Conservation (phyloP, 2,888 invertebrate species). For the Agonum fuliginosum region DNA sequence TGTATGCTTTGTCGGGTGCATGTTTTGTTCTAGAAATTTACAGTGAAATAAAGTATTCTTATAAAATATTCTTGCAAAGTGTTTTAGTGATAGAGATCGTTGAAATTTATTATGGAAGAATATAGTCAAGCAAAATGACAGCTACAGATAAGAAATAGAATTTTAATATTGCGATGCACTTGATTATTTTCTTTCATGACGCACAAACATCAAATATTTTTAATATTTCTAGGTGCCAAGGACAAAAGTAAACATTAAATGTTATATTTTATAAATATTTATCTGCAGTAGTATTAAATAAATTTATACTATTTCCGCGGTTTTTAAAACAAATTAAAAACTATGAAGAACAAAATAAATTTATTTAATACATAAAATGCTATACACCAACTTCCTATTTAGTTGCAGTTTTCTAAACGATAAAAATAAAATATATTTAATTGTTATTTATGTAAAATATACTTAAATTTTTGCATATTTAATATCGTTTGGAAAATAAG, state of each 20-base stretch:
- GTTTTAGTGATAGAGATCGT: constrained; percentile 27
- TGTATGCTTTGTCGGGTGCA: constrained; percentile 14
- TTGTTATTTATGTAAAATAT: no score
- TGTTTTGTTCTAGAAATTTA: not conserved
- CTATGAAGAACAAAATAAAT: constrained; percentile 5
- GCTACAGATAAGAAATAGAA: not conserved
- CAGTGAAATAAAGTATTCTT: constrained; percentile 18
- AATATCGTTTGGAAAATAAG: constrained; percentile 27
- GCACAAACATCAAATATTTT: constrained; percentile 3
- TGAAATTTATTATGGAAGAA: constrained; percentile 14
- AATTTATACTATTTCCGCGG: not conserved
- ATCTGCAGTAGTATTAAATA: constrained; percentile 16
- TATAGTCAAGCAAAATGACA: not conserved
- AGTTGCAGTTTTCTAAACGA: constrained; percentile 26
- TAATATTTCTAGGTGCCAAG: constrained; percentile 23
- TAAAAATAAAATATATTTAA: not conserved
- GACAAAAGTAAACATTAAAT: constrained; percentile 1
- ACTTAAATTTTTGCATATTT: not conserved
- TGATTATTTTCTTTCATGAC: constrained; percentile 20
- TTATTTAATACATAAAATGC: constrained; percentile 22
- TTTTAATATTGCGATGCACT: constrained; percentile 13
- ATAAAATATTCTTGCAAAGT: constrained; percentile 1
- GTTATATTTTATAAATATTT: constrained; percentile 9
- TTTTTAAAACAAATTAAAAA: not conserved
- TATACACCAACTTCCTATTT: not conserved